Evolutionary conservation across 2,113 vertebrate genomes (phyloP).

Genomic region (Corythornis cristatus): DNA sequence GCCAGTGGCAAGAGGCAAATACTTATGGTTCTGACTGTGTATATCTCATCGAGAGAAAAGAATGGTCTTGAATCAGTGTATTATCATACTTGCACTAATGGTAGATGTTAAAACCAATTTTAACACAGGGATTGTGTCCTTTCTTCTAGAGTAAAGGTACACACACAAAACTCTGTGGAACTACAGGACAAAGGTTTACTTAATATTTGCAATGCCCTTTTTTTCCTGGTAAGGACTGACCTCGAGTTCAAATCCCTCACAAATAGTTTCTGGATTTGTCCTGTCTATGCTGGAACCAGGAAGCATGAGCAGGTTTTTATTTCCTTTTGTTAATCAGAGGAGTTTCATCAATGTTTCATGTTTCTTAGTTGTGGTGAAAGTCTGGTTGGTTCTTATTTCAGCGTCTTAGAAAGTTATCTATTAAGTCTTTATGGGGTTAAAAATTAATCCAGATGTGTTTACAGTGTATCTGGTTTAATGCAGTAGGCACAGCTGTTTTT

Average conservation of each 20-base stretch:
- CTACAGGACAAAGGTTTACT: neutral
- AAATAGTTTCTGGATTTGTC: neutral
- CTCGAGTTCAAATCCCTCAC: neutral
- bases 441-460: slow-evolving; percentile 50
- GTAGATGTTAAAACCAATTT: neutral
- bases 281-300: neutral
- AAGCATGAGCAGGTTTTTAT: neutral
- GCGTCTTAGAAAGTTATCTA: neutral
- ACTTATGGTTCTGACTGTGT: neutral
- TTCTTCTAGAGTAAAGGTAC: neutral
- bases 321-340: neutral
- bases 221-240: neutral
- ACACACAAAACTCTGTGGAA: neutral
- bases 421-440: slow-evolving; percentile 37
- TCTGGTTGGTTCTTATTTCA: neutral
- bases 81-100: neutral
- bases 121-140: neutral
- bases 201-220: neutral
- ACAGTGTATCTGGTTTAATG: neutral
- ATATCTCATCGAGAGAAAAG: neutral
- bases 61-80: neutral
- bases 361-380: neutral
- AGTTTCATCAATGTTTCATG: neutral
- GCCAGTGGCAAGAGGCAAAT: neutral
- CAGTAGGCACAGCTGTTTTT: slow-evolving; percentile 51